These are phyloP conservation scores for Rhincodon typus DNA, from an alignment of 2,797 vertebrate genomes.

Conservation along the genomic window DNA sequence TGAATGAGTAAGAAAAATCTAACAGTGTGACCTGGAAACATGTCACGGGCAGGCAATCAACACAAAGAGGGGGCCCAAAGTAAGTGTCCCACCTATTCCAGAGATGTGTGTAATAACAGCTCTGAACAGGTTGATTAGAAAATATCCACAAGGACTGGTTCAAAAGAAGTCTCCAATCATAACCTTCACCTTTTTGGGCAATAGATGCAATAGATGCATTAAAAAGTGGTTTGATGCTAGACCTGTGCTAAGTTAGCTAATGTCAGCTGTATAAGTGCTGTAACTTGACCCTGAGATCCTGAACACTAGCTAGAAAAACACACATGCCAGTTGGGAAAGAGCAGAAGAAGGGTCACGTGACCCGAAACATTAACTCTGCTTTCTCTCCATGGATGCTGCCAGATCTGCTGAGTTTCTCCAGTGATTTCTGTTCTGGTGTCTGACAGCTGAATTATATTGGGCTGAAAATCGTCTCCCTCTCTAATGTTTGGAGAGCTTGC, in stretches of 20 bases:
- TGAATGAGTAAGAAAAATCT: neutral
- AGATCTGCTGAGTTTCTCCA: too few species aligned
- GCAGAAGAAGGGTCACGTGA: neutral
- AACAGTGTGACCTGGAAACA: neutral
- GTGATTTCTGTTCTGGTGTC: too few species aligned
- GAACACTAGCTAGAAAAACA: neutral
- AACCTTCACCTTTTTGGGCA: neutral
- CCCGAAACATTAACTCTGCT: too few species aligned
- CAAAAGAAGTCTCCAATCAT: neutral
- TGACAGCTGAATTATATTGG: neutral
- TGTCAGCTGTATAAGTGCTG: neutral
- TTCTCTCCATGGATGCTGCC: too few species aligned
- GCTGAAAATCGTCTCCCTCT: neutral
- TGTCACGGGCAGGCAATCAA: neutral
- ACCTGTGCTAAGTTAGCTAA: neutral
- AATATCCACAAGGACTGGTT: neutral
- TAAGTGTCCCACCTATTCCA: too few species aligned
- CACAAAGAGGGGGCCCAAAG: neutral
- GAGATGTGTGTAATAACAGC: too few species aligned
- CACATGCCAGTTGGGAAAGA: neutral
- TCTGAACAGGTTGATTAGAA: too few species aligned
- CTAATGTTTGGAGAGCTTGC: neutral
- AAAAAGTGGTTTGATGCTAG: neutral
- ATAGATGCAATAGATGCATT: neutral
- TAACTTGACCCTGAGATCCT: neutral